These are phyloP conservation scores for Otus sunia DNA, from an alignment of 2,113 vertebrate genomes.

Conservation along the genomic window DNA sequence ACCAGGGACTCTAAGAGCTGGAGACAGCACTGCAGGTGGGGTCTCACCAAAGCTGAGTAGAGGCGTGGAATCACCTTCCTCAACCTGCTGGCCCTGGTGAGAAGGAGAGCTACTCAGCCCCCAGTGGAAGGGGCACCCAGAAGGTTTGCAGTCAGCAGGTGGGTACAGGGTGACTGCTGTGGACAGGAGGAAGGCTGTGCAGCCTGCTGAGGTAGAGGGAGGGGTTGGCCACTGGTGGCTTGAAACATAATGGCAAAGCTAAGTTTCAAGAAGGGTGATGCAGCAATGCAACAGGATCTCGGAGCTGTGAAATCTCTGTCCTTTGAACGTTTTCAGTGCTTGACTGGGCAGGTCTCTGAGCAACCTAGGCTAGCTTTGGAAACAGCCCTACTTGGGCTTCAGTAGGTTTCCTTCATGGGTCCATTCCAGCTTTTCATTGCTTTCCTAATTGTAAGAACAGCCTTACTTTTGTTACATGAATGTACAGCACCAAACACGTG, in stretches of 20 bases:
- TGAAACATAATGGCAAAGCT: not conserved
- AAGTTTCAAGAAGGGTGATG: not conserved
- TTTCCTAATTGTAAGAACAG: not conserved
- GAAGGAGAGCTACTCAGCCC: not conserved
- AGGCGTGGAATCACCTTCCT: not conserved
- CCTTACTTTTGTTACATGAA: not conserved
- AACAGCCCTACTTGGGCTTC: not conserved
- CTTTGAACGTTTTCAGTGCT: not conserved
- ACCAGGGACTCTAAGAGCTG: not conserved
- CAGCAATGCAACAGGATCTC: not conserved
- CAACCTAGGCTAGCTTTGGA: not conserved
- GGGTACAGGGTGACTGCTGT: not conserved
- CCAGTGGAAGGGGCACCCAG: no score
- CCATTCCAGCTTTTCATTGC: not conserved
- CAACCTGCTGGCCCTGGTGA: not conserved
- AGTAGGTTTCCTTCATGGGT: not conserved
- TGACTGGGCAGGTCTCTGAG: not conserved
- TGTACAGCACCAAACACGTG: not conserved
- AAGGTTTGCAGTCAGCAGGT: not conserved
- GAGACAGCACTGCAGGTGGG: not conserved
- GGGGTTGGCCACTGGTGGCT: not conserved
- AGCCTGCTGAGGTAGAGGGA: rapidly evolving
- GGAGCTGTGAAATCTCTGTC: not conserved
- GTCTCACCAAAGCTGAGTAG: not conserved
- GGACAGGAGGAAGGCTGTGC: not conserved